Evolutionary conservation across 2,113 vertebrate genomes (phyloP), one percentile per base, ranked within the genome.

Genomic region (Esox niger): DNA sequence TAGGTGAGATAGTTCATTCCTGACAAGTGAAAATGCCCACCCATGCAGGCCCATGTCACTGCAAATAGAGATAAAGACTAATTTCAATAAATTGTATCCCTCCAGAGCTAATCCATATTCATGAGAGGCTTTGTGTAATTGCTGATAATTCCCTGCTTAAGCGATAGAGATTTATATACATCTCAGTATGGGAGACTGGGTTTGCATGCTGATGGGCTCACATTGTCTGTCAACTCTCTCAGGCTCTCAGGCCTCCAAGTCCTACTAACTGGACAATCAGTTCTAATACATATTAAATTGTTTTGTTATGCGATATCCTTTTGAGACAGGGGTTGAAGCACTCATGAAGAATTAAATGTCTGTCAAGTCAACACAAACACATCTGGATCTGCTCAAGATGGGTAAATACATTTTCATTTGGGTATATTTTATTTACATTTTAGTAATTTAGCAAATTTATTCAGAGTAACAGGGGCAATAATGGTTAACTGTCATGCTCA

Each of bases 71-170:
- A 88, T 86, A 86, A 75, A 82, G 78, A 76, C 77, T 70, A 55
- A 80, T 85, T 82, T 85, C 68, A 82, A 82, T 88, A 78, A 88
- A 84, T 60, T 69, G 59, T 69, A 76, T 73, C 63, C 71, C 68
- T 13, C 71, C 52, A 62, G 73, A 80, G 70, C 43, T 55, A 30
- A 76, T 88, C 38, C 78, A 84, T 83, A 82, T 85, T 79, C 75
- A 84, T 85, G 77, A 85, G 72, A 60, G 35, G 6, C 66, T 0
- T 2, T 71, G 69, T 79, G 62, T 84, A 84, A 84, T 82, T 78
- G 73, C 75, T 71, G 73, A 81, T 77, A 73, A 76, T 84, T 85
- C 68, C 29, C 66, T 64, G 43, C 66, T 61, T 74, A 74, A 80
- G 47, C 76, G 70, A 78, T 80, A 76, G 70, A 47, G 64, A 84